These are phyloP conservation scores for Cheilosia impressa DNA, from an alignment of 2,888 invertebrate genomes.

Conservation along the genomic window DNA sequence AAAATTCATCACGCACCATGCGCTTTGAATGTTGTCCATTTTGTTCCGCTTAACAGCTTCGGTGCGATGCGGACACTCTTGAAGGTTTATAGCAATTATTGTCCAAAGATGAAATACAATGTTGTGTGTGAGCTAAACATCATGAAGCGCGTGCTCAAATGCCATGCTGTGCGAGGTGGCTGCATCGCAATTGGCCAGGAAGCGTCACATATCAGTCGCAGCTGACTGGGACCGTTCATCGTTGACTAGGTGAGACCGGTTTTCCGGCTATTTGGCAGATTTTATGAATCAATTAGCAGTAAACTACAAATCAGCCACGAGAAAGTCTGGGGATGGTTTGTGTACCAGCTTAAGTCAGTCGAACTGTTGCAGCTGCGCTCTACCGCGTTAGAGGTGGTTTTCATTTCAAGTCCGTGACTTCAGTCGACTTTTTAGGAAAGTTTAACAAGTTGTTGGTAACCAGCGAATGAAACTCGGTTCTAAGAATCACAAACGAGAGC, in stretches of 20 bases:
- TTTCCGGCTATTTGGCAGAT: conserved; percentile 1
- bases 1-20: conserved; percentile 50
- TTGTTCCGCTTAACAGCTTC: conserved; percentile 11
- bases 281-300: conserved; percentile 12
- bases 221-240: too few species aligned
- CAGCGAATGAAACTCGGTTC: too few species aligned
- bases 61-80: conserved; percentile 32
- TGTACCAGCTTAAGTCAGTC: too few species aligned
- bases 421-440: too few species aligned
- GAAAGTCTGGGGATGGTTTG: too few species aligned
- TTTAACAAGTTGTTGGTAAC: too few species aligned
- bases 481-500: too few species aligned
- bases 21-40: conserved; percentile 18
- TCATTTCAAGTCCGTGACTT: too few species aligned
- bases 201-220: not conserved
- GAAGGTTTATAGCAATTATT: conserved; percentile 51
- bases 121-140: conserved; percentile 33
- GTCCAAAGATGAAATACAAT: conserved; percentile 38
- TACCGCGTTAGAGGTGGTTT: too few species aligned
- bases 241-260: not conserved
- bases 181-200: not conserved
- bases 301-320: conserved; percentile 4
- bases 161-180: conserved; percentile 10
- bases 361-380: too few species aligned
- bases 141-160: conserved; percentile 8